Evolutionary conservation across 2,888 invertebrate species (phyloP).

Genomic region (Miltochrista miniata): DNA sequence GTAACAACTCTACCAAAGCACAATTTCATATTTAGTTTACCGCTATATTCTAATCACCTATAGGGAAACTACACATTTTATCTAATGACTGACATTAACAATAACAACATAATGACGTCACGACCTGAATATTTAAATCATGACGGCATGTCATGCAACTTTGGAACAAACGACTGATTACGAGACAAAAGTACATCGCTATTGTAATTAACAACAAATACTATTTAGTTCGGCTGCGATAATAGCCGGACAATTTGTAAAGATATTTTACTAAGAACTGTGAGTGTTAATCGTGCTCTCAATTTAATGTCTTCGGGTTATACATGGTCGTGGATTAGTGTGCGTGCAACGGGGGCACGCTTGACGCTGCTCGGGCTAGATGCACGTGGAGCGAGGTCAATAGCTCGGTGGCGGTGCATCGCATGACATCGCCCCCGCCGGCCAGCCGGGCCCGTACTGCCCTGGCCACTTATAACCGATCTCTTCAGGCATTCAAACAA

Average conservation of each 20-base stretch:
- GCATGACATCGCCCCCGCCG: constrained; percentile 37
- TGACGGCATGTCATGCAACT: constrained; percentile 13
- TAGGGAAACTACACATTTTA: not conserved
- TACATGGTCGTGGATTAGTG: not conserved
- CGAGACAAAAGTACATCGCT: constrained; percentile 4
- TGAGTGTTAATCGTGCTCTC: not conserved
- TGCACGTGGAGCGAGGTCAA: constrained; percentile 71
- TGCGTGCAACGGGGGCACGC: constrained; percentile 28
- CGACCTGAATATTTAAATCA: constrained; percentile 27
- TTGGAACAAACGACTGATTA: constrained; percentile 13
- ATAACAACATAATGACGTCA: constrained; percentile 28
- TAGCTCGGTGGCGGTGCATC: constrained; percentile 53
- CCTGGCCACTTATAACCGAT: constrained; percentile 33
- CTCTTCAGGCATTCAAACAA: constrained; percentile 27
- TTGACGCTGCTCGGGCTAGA: constrained; percentile 30
- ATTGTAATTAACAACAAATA: not conserved
- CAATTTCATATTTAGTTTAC: too few relatives aligned
- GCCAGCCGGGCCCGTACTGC: constrained; percentile 37
- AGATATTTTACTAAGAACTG: constrained; percentile 6
- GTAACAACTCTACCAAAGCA: too few relatives aligned
- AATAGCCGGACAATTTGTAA: constrained; percentile 20
- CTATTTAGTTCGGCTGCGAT: not conserved
- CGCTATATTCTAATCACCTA: not conserved
- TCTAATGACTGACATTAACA: constrained; percentile 9
- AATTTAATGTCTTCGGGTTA: not conserved